Evolutionary conservation across 2,888 invertebrate genomes (phyloP).

Genomic region (Lutraria lutraria): DNA sequence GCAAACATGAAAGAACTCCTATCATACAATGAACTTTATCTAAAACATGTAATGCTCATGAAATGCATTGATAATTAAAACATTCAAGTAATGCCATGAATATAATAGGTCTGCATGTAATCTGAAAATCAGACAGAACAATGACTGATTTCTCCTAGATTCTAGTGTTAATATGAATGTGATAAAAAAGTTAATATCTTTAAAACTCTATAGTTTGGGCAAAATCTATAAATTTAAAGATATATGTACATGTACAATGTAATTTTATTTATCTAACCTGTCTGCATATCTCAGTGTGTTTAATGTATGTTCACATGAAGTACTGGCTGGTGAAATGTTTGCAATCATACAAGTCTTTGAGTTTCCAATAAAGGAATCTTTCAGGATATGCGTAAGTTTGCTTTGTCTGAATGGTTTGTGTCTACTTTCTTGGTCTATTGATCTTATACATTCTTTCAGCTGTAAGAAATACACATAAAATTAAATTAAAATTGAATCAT

Average conservation of each 20-base stretch:
- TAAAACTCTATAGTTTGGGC: no score
- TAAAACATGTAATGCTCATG: neutral
- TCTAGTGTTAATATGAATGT: no score
- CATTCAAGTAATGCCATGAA: neutral
- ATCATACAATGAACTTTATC: neutral
- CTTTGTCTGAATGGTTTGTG: conserved; percentile 87
- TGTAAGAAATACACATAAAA: conserved; percentile 56
- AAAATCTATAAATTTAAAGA: no score
- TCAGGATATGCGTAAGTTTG: conserved; percentile 86
- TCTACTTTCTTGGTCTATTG: conserved; percentile 85
- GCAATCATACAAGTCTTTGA: conserved; percentile 86
- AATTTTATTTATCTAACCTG: conserved; percentile 76
- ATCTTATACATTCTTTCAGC: conserved; percentile 86
- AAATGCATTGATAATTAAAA: no score
- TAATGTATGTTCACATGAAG: conserved; percentile 85
- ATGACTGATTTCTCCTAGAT: no score
- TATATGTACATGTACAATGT: neutral
- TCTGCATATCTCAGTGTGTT: conserved; percentile 86
- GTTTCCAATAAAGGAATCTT: conserved; percentile 86
- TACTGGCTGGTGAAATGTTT: conserved; percentile 84
- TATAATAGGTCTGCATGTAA: neutral
- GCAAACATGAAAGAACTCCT: neutral
- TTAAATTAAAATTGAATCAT: neutral
- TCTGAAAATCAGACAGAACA: no score
- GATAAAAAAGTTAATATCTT: no score